Conservation (phyloP, 2,797 vertebrate genomes). For the Acipenser ruthenus region DNA sequence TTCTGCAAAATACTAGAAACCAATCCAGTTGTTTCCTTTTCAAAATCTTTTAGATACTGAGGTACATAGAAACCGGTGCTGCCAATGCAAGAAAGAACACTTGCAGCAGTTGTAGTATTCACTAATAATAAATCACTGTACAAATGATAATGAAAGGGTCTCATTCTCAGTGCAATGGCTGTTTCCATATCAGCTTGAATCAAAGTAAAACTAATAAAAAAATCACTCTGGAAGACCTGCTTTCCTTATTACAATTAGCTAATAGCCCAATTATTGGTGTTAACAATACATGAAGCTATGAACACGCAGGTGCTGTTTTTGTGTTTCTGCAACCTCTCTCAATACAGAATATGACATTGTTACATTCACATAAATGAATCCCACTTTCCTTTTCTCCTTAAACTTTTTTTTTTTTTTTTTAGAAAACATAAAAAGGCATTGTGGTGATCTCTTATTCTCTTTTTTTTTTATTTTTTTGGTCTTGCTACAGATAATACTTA, state of each 20-base stretch:
- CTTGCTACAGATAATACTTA: constrained; percentile 62
- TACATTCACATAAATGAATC: constrained; percentile 34
- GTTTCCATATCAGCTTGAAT: not conserved
- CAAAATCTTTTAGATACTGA: too few relatives aligned
- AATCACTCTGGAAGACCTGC: constrained; percentile 4
- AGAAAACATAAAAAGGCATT: constrained; percentile 86
- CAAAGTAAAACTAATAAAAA: not conserved
- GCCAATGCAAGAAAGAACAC: too few relatives aligned
- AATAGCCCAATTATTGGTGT: not conserved
- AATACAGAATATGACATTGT: constrained; percentile 31
- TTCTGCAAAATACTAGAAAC: too few relatives aligned
- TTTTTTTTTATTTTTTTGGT: constrained; percentile 74
- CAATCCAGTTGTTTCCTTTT: too few relatives aligned
- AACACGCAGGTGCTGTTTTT: constrained; percentile 1
- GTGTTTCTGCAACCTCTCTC: constrained; percentile 27
- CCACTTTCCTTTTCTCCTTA: constrained; percentile 31
- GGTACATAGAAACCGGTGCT: too few relatives aligned
- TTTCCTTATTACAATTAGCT: constrained; percentile 1
- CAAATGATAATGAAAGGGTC: not conserved
- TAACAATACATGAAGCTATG: not conserved
- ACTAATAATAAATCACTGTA: too few relatives aligned
- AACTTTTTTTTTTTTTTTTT: constrained; percentile 44
- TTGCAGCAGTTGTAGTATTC: too few relatives aligned
- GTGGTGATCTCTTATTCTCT: constrained; percentile 74
- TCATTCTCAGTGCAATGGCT: not conserved